These are phyloP conservation scores for Dissostichus mawsoni DNA, from an alignment of 2,113 vertebrate species.

Conservation along the genomic window DNA sequence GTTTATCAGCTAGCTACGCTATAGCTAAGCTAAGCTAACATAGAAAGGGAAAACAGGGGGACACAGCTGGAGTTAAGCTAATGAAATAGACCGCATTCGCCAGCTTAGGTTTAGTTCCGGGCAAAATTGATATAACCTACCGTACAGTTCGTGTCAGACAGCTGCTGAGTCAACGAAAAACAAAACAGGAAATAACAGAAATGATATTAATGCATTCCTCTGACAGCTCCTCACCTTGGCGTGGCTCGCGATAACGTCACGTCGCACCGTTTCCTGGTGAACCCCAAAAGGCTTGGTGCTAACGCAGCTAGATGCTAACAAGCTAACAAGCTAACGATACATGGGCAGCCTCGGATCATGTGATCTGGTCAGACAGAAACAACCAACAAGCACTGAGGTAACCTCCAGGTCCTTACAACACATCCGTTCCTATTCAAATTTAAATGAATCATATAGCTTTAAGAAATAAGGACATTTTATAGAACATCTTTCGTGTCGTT, in stretches of 20 bases:
- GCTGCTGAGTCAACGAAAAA: not conserved
- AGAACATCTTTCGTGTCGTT: no score
- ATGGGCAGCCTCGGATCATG: slow-evolving; percentile 52
- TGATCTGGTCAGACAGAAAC: slow-evolving; percentile 48
- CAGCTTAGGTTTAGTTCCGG: not conserved
- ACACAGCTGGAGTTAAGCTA: slow-evolving; percentile 26
- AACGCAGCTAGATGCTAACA: slow-evolving; percentile 58
- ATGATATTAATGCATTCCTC: slow-evolving; percentile 5
- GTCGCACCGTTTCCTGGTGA: slow-evolving; percentile 59
- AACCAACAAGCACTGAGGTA: slow-evolving; percentile 11
- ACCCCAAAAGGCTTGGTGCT: slow-evolving; percentile 16
- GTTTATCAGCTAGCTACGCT: not conserved
- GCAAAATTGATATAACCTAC: slow-evolving; percentile 28
- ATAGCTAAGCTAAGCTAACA: slow-evolving; percentile 33
- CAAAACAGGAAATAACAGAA: not conserved
- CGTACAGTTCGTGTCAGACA: slow-evolving; percentile 6
- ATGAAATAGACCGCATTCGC: not conserved
- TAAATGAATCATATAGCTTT: no score
- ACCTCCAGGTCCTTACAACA: not conserved
- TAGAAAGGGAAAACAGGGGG: slow-evolving; percentile 29
- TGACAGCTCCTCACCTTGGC: slow-evolving; percentile 27
- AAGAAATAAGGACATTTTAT: no score
- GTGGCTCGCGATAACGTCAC: slow-evolving; percentile 18
- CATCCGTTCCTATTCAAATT: not conserved
- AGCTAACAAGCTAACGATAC: slow-evolving; percentile 57